Evolutionary conservation across 2,797 vertebrate species (phyloP).

Genomic region (Austrolebias charrua): DNA sequence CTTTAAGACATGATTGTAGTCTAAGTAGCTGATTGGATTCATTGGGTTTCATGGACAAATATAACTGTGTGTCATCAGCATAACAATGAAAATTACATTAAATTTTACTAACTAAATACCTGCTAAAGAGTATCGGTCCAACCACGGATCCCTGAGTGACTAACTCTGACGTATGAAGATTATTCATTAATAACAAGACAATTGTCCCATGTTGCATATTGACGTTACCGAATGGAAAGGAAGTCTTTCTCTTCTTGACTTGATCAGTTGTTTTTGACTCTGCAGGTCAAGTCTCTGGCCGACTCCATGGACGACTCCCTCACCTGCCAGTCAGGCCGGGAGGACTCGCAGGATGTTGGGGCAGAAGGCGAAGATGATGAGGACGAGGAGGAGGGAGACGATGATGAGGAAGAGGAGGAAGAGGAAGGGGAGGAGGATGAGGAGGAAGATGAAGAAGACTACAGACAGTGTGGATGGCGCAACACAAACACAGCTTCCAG

Average conservation of each 20-base stretch:
- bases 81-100: too few species aligned
- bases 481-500: conserved; percentile 59
- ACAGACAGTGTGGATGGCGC: conserved; percentile 74
- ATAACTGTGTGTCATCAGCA: too few species aligned
- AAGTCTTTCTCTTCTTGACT: too few species aligned
- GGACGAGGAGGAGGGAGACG: conserved; percentile 73
- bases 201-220: too few species aligned
- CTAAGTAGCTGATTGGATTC: too few species aligned
- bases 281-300: conserved; percentile 88
- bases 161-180: too few species aligned
- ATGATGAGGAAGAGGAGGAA: conserved; percentile 75
- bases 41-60: too few species aligned
- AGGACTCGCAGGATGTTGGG: conserved; percentile 80
- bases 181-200: too few species aligned
- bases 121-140: not conserved
- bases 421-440: conserved; percentile 63
- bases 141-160: not conserved
- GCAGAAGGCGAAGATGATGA: conserved; percentile 77
- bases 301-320: conserved; percentile 92
- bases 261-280: not conserved
- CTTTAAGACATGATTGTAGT: too few species aligned
- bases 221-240: too few species aligned
- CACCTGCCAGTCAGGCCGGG: conserved; percentile 82
- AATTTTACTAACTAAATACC: too few species aligned
- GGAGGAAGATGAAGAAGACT: conserved; percentile 71